These are phyloP conservation scores for Acromyrmex echinatior DNA, from an alignment of 1,140 invertebrate species.

Conservation along the genomic window DNA sequence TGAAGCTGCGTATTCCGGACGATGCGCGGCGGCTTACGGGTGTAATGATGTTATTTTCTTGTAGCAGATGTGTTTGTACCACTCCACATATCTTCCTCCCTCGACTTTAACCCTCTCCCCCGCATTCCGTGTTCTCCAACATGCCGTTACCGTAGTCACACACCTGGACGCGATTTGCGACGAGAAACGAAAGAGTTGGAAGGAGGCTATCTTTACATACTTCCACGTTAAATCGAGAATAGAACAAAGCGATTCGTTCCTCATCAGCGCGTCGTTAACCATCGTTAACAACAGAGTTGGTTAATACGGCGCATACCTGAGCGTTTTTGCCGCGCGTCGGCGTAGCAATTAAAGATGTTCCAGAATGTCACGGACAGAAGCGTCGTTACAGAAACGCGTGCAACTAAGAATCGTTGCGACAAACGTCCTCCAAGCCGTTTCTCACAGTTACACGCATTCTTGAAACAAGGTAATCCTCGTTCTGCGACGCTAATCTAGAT, in stretches of 20 bases:
- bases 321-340: conserved; percentile 28
- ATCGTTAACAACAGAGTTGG: background rate
- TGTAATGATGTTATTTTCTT: conserved; percentile 84
- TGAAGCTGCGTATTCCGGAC: conserved; percentile 20
- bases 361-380: conserved; percentile 72
- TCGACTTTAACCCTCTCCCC: conserved; percentile 69
- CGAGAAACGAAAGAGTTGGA: background rate
- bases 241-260: conserved; percentile 50
- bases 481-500: conserved; percentile 26
- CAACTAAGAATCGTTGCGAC: conserved; percentile 28
- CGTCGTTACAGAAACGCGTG: conserved; percentile 49
- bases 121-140: conserved; percentile 74
- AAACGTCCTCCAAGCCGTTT: conserved; percentile 10
- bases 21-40: conserved; percentile 61
- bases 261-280: background rate
- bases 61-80: conserved; percentile 72
- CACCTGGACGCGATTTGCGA: conserved; percentile 74
- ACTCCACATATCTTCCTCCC: conserved; percentile 73
- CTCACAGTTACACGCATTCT: conserved; percentile 38
- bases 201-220: conserved; percentile 61
- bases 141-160: conserved; percentile 75
- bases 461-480: conserved; percentile 28
- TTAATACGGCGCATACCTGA: conserved; percentile 55
- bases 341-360: conserved; percentile 75
- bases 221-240: conserved; percentile 69